phyloP scores from a whole-genome alignment of 2,797 vertebrate species.

The Scleropages formosus region DNA sequence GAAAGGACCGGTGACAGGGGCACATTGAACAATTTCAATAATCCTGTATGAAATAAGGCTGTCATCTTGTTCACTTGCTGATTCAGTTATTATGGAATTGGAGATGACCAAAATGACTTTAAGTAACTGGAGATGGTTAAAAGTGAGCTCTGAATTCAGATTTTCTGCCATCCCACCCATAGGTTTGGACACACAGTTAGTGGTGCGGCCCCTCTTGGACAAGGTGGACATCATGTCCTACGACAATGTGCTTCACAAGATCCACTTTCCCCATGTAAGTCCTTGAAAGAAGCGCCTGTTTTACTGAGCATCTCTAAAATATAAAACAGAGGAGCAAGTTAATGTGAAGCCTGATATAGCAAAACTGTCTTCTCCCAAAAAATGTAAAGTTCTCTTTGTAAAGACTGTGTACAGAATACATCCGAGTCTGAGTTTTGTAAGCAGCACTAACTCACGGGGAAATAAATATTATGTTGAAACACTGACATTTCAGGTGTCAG shows the following conservation, averaged over 20 bases:
- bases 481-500: not conserved
- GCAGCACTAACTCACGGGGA: too few species aligned
- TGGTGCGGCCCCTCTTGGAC: slow-evolving; percentile 86
- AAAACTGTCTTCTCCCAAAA: too few species aligned
- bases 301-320: not conserved
- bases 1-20: too few species aligned
- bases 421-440: not conserved
- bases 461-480: not conserved
- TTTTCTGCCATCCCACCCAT: not conserved
- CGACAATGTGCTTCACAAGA: slow-evolving; percentile 72
- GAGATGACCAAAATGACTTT: too few species aligned
- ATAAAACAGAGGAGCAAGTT: too few species aligned
- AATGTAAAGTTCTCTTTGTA: too few species aligned
- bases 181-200: slow-evolving; percentile 89
- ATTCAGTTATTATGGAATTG: too few species aligned
- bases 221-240: slow-evolving; percentile 76
- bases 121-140: not conserved
- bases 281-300: not conserved
- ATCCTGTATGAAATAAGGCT: too few species aligned
- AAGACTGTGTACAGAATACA: too few species aligned
- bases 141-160: not conserved
- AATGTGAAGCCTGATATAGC: too few species aligned
- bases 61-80: too few species aligned
- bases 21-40: too few species aligned
- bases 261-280: slow-evolving; percentile 87